A percentile compares a stretch with the other conserved stretches of the same genome.
These are phyloP conservation scores for Catharus bicknelli DNA, from an alignment of 2,113 vertebrate genomes.

Conservation along the genomic window DNA sequence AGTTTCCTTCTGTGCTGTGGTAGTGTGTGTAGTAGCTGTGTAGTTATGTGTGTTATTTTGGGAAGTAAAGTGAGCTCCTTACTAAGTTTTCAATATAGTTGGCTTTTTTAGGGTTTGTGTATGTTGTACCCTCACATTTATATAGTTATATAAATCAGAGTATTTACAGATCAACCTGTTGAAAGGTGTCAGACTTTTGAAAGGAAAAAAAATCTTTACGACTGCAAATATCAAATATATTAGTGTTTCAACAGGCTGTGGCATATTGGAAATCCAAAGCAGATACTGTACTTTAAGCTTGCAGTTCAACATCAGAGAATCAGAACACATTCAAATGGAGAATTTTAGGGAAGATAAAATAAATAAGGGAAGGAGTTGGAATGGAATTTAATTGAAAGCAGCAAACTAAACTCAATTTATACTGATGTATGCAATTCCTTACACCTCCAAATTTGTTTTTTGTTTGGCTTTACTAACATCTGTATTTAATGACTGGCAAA, in stretches of 20 bases:
- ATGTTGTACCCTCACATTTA: background rate
- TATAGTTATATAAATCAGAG: background rate
- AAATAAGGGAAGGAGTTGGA: background rate
- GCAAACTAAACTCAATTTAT: background rate
- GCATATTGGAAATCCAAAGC: background rate
- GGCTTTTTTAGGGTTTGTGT: background rate
- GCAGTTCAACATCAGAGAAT: background rate
- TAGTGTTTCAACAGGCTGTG: background rate
- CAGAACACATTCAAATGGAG: background rate
- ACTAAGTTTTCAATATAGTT: background rate
- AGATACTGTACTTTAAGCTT: background rate
- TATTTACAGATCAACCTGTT: background rate
- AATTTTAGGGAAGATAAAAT: background rate
- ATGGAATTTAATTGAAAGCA: background rate
- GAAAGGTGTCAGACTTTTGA: background rate
- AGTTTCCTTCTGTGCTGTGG: background rate
- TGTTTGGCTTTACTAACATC: background rate
- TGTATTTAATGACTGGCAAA: background rate
- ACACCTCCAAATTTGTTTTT: background rate
- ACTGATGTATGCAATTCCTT: background rate
- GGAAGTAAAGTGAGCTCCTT: background rate
- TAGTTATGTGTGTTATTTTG: background rate
- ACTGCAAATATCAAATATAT: background rate
- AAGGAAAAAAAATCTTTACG: background rate
- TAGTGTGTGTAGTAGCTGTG: background rate